Conservation (phyloP, 2,113 vertebrate species). For the Seriola aureovittata region DNA sequence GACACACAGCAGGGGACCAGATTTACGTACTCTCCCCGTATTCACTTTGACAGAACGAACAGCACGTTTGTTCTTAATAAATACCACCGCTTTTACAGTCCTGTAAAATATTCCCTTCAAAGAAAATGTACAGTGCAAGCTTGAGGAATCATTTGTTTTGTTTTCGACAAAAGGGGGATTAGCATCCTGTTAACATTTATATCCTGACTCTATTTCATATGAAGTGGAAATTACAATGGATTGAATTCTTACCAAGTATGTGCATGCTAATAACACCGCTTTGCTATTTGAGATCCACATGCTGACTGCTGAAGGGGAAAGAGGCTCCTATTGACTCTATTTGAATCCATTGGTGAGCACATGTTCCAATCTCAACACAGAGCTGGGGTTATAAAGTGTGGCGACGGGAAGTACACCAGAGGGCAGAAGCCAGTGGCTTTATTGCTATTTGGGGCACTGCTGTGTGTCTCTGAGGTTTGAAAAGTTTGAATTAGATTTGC, state of each 20-base stretch:
- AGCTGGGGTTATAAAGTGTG: constrained; percentile 68
- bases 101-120: constrained; percentile 45
- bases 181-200: constrained; percentile 76
- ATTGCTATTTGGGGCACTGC: constrained; percentile 69
- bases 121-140: constrained; percentile 40
- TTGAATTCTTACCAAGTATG: constrained; percentile 72
- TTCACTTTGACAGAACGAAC: constrained; percentile 56
- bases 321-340: constrained; percentile 73
- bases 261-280: constrained; percentile 74
- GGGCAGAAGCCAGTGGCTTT: constrained; percentile 78
- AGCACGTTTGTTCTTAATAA: constrained; percentile 71
- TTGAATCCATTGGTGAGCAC: constrained; percentile 78
- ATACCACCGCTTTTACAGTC: constrained; percentile 49
- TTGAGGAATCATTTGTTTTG: constrained; percentile 67
- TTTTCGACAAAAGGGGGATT: constrained; percentile 64
- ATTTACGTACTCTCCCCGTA: constrained; percentile 62
- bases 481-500: constrained; percentile 80
- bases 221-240: constrained; percentile 72
- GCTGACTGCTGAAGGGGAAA: constrained; percentile 76
- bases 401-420: constrained; percentile 71
- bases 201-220: constrained; percentile 67
- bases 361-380: constrained; percentile 70
- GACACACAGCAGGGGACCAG: constrained; percentile 61
- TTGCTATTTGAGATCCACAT: constrained; percentile 72
- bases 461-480: constrained; percentile 73